Conservation (phyloP, 2,888 invertebrate species). For the Hirudinaria manillensis region DNA sequence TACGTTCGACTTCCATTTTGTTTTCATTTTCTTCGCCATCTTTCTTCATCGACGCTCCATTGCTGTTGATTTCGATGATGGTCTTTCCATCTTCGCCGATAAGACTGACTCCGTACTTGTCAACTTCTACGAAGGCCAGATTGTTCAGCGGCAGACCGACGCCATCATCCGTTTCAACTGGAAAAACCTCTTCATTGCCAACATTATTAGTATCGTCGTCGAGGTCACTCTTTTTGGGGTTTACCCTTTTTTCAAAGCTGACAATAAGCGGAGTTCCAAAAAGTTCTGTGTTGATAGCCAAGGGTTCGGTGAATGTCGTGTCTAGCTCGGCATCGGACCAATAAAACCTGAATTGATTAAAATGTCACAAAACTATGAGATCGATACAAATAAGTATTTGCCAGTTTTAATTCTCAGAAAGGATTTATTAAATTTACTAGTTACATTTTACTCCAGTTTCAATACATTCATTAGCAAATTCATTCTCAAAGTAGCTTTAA, state of each 20-base stretch:
- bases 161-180: neutral
- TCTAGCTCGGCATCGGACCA: neutral
- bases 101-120: neutral
- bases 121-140: neutral
- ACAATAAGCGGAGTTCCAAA: neutral
- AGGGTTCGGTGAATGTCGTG: too few species aligned
- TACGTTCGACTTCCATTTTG: neutral
- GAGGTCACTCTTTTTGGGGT: too few species aligned
- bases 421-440: neutral
- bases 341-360: neutral
- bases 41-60: neutral
- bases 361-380: too few species aligned
- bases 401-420: too few species aligned
- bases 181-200: neutral
- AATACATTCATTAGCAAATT: neutral
- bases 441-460: neutral
- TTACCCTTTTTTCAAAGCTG: neutral
- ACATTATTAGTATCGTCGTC: too few species aligned
- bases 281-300: neutral
- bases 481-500: neutral
- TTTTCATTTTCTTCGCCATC: neutral
- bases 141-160: neutral
- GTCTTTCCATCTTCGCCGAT: conserved; percentile 4
- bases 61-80: neutral
- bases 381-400: too few species aligned